Evolutionary conservation across 2,113 vertebrate species (phyloP).

Genomic region (Narcine bancroftii): DNA sequence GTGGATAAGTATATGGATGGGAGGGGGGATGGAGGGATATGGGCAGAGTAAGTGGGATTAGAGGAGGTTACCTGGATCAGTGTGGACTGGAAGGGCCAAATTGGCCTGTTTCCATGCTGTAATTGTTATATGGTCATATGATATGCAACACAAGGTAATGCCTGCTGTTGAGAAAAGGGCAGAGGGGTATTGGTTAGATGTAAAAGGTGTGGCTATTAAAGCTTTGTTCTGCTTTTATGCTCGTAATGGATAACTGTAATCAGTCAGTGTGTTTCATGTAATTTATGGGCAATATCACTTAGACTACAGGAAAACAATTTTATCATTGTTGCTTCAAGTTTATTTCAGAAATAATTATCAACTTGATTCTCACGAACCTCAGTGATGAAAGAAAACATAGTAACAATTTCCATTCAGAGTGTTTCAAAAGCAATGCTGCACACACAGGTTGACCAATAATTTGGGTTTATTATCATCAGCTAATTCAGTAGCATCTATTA

Average conservation of each 20-base stretch:
- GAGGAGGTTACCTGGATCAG: too few relatives aligned
- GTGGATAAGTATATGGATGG: too few relatives aligned
- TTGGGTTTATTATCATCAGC: constrained; percentile 35
- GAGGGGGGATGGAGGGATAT: too few relatives aligned
- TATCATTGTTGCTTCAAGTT: not conserved
- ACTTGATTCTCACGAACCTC: not conserved
- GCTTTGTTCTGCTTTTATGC: not conserved
- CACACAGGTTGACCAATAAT: constrained; percentile 28
- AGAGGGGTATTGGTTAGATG: not conserved
- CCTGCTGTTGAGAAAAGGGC: not conserved
- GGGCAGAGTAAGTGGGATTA: too few relatives aligned
- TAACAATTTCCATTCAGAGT: not conserved
- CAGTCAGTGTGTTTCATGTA: not conserved
- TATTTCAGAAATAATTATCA: not conserved
- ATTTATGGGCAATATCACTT: not conserved
- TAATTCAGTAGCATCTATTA: constrained; percentile 36
- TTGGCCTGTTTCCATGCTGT: too few relatives aligned
- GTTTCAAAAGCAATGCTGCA: not conserved
- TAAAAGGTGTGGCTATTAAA: not conserved
- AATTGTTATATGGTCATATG: too few relatives aligned
- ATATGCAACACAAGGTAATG: not conserved
- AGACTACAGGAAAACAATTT: not conserved
- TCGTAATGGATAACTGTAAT: not conserved
- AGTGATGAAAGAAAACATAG: not conserved
- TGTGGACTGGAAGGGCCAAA: too few relatives aligned